Base-by-base conservation (phyloP, 2,797 vertebrate genomes). In the Austrolebias charrua region DNA sequence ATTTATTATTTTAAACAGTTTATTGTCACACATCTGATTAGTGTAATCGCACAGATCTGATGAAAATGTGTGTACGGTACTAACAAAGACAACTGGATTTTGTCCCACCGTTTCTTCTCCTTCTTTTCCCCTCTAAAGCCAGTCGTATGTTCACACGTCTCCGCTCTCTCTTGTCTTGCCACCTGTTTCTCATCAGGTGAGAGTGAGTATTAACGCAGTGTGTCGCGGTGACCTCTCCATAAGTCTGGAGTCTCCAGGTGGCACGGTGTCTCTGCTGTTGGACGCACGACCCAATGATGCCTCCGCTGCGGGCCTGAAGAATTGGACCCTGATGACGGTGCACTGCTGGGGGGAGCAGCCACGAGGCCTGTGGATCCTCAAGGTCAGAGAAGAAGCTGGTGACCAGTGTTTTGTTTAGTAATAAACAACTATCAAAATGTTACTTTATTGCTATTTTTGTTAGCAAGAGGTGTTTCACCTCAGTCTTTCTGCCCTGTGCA, bases 221-320 rank as follows among this genome's bases (percentile, higher is more conserved):
- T 93, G 87, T 66, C 86, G 81, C 28, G 88, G 79, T 42, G 89
- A 94, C 87, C 85, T 86, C 2, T 11, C 66, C 33, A 54, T 87
- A 60, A 84, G 90, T 75, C 73, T 87, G 56, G 70, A 70, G 73
- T 90, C 86, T 88, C 84, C 87, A 38, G 84, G 83, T 46, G 69
- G 78, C 71, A 85, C 68, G 1, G 71, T 81, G 13, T 87, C 64
- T 0, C 43, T 83, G 29, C 80, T 94, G 81, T 58, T 87, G 79
- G 88, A 85, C 60, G 73, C 24, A 0, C 84, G 85, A 42, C 84
- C 66, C 54, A 79, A 83, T 1, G 89, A 91, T 33, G 58, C 28
- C 56, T 90, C 88, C 33, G 43, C 75, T 6, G 42, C 43, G 5
- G 82, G 33, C 57, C 84, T 91, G 73, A 73, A 33, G 16, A 89